Base-by-base conservation (phyloP, 2,888 invertebrate genomes). In the Meganola albula region DNA sequence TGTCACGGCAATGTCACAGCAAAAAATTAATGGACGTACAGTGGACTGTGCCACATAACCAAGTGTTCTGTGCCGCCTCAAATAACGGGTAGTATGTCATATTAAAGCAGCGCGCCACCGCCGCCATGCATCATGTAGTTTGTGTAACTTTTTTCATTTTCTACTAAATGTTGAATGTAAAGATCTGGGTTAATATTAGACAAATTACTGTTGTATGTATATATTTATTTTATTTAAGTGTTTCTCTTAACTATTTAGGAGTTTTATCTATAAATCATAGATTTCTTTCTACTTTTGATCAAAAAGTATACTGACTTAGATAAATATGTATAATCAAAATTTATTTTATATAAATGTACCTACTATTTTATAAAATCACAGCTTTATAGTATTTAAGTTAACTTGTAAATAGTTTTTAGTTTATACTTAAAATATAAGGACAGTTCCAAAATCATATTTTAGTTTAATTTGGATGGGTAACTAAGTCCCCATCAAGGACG, bases 341-440 rank as follows among this genome's bases (percentile, higher is more conserved):
- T 12, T 47, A 29, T 47, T 43, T 44, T 50, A 34, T 38, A 34
- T 30, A 37, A 23, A n/a, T n/a, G n/a, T n/a, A n/a, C n/a, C 43
- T 53, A 52, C 40, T 55, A 52, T 52, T 49, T 37, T 28, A 29
- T 27, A 25, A 48, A 52, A 44, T 54, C 51, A 38, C 44, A 39
- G 30, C 28, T 12, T 40, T 31, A 5, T 20, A 39, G 34, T 27
- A 9, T 33, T 18, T 40, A 49, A 47, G 35, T 34, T 38, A 30
- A 37, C 31, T 16, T 53, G 55, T 54, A 54, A 54, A 53, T 54
- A 54, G 27, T 33, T 40, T 14, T 23, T 37, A 32, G 16, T 34
- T 49, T 31, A 37, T 43, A 44, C 44, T 33, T 37, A 44, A 18
- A 54, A 53, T 40, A 34, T 40, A 54, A 45, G 45, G 28, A 45